Percentiles rank a stretch among this genome's conserved stretches.
These are phyloP conservation scores for Esperia sulphurella DNA, from an alignment of 2,888 invertebrate genomes.

Conservation along the genomic window DNA sequence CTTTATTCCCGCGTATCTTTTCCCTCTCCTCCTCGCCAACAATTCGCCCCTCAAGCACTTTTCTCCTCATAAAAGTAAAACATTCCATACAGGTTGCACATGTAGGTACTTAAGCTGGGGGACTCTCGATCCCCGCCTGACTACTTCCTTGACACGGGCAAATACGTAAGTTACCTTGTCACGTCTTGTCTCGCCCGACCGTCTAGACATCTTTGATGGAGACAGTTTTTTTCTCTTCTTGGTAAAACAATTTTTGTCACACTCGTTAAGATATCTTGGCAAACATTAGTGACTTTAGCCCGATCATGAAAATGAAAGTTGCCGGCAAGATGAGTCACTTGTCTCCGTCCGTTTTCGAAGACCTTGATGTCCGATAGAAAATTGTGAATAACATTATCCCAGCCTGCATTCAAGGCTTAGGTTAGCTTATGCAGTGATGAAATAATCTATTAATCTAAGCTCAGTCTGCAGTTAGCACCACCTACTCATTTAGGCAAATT, in stretches of 20 bases:
- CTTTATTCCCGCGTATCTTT: too few species aligned
- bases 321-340: constrained; percentile 53
- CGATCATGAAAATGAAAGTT: constrained; percentile 69
- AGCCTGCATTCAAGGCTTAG: constrained; percentile 18
- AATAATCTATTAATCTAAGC: background rate
- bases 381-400: constrained; percentile 15
- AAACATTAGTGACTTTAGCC: constrained; percentile 62
- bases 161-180: constrained; percentile 27
- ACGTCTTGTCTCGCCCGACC: constrained; percentile 55
- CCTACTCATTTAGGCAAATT: too few species aligned
- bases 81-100: too few species aligned
- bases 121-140: too few species aligned
- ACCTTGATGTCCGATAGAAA: constrained; percentile 34
- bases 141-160: too few species aligned
- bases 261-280: constrained; percentile 65
- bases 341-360: constrained; percentile 31
- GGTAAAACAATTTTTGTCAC: constrained; percentile 74
- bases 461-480: too few species aligned
- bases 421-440: constrained; percentile 11
- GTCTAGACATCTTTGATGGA: constrained; percentile 64
- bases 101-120: too few species aligned
- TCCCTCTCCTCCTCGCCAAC: too few species aligned
- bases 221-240: constrained; percentile 62
- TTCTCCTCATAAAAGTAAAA: too few species aligned
- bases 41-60: too few species aligned